Evolutionary conservation across 2,797 vertebrate species (phyloP).

Genomic region (Tympanoctomys barrerae): DNA sequence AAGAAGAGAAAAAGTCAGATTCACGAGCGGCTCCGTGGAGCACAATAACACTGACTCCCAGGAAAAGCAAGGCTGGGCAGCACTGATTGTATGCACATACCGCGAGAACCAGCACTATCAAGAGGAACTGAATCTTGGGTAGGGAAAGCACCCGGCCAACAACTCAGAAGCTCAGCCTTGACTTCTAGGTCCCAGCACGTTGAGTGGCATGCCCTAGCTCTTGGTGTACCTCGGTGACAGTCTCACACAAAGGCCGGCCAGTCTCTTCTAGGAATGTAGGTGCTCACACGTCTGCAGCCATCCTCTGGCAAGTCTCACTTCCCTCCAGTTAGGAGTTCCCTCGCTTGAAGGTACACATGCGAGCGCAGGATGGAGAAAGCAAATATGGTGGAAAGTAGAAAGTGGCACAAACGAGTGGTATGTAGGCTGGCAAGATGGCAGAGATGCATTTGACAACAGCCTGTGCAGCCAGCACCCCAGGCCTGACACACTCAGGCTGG

Average conservation of each 20-base stretch:
- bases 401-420: constrained; percentile 59
- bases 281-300: neutral
- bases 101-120: constrained; percentile 87
- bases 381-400: neutral
- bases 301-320: constrained; percentile 85
- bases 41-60: constrained; percentile 58
- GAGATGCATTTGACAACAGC: constrained; percentile 46
- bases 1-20: constrained; percentile 15
- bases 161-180: constrained; percentile 80
- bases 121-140: constrained; percentile 82
- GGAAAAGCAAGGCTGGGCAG: constrained; percentile 80
- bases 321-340: constrained; percentile 85
- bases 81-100: constrained; percentile 85
- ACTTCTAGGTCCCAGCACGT: neutral
- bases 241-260: neutral
- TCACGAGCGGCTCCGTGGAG: neutral
- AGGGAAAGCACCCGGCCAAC: constrained; percentile 81
- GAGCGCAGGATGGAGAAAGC: neutral
- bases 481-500: neutral
- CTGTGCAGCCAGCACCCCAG: constrained; percentile 12
- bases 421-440: constrained; percentile 17
- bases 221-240: neutral
- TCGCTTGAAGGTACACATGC: constrained; percentile 64
- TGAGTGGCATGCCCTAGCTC: neutral
- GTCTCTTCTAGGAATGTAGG: neutral